Conservation (phyloP, 2,888 invertebrate species). For the Shargacucullia verbasci region DNA sequence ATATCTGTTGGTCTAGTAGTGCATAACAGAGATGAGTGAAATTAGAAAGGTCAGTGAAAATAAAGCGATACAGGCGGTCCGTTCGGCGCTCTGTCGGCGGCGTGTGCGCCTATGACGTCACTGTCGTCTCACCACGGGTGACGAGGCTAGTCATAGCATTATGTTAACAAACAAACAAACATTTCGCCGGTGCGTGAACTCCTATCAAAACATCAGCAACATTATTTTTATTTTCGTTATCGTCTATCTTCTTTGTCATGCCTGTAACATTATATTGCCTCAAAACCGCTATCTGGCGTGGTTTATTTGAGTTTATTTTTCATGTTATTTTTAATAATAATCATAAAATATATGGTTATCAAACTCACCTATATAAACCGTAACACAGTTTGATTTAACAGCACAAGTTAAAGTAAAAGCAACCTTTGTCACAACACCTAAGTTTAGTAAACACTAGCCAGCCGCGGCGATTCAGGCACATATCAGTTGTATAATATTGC, state of each 20-base stretch:
- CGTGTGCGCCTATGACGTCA: constrained; percentile 30
- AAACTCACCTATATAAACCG: constrained; percentile 48
- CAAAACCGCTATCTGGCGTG: not conserved
- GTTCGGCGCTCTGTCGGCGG: constrained; percentile 37
- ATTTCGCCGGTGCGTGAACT: constrained; percentile 44
- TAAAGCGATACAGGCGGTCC: constrained; percentile 50
- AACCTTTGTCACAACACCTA: constrained; percentile 73
- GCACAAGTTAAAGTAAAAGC: constrained; percentile 72
- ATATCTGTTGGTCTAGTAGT: constrained; percentile 24
- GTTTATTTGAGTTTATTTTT: not conserved
- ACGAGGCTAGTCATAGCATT: constrained; percentile 11
- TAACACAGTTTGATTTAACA: constrained; percentile 51
- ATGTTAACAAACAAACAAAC: constrained; percentile 55
- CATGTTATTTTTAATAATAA: constrained; percentile 5
- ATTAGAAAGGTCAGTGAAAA: constrained; percentile 77
- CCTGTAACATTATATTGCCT: constrained; percentile 14
- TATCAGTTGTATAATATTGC: constrained; percentile 75
- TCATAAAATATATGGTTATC: not conserved
- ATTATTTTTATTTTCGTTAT: constrained; percentile 20
- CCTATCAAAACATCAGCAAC: constrained; percentile 10
- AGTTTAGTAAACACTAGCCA: constrained; percentile 78
- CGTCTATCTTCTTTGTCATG: too few species aligned
- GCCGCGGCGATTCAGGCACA: constrained; percentile 67
- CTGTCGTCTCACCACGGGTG: constrained; percentile 19
- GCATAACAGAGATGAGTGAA: constrained; percentile 64